phyloP scores from a whole-genome alignment of 2,888 invertebrate genomes.

The Eristalis pertinax region DNA sequence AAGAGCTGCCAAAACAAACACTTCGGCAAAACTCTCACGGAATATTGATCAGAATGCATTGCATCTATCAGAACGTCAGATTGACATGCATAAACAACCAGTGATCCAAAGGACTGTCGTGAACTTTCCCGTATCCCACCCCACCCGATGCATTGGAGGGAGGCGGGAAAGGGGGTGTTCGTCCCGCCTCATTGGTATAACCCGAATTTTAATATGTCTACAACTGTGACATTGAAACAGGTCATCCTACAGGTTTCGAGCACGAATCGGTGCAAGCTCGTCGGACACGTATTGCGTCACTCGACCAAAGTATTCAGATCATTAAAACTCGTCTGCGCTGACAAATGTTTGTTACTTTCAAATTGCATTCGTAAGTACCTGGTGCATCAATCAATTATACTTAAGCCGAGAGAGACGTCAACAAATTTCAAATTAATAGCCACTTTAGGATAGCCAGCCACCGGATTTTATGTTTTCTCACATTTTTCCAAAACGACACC shows the following conservation, averaged over 20 bases:
- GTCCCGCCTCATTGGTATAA: background rate
- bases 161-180: too few relatives aligned
- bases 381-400: background rate
- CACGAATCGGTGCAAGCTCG: background rate
- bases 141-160: background rate
- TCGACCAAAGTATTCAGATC: slow-evolving; percentile 14
- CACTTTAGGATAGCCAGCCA: background rate
- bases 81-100: background rate
- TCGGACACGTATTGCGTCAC: slow-evolving; percentile 19
- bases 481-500: background rate
- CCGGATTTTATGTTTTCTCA: background rate
- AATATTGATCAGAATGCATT: background rate
- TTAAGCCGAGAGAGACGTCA: background rate
- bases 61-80: background rate
- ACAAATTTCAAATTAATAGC: background rate
- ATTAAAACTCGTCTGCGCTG: slow-evolving; percentile 2
- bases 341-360: slow-evolving; percentile 8
- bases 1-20: background rate
- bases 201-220: background rate
- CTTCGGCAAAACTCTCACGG: background rate
- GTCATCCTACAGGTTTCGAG: background rate
- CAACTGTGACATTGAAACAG: slow-evolving; percentile 21
- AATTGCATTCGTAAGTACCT: slow-evolving; percentile 4
- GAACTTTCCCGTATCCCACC: background rate
- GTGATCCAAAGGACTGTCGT: background rate